phyloP scores from a whole-genome alignment of 2,888 invertebrate genomes.

The Merodon equestris region DNA sequence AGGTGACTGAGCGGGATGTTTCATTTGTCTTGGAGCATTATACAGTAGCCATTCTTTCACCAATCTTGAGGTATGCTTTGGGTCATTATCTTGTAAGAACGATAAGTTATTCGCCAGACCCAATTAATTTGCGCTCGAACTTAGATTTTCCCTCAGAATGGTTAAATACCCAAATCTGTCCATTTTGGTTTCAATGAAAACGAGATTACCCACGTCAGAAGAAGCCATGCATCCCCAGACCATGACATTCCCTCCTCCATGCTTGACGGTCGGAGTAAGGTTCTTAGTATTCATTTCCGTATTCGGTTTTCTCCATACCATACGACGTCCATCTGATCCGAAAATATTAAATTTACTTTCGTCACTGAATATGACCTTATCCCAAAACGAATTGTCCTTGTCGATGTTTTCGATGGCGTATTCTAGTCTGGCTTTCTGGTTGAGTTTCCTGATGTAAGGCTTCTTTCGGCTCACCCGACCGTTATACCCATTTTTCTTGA shows the following conservation, averaged over 20 bases:
- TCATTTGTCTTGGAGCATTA: neutral
- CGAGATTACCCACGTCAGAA: neutral
- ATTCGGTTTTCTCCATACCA: too few species aligned
- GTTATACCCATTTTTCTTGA: slow-evolving; percentile 17
- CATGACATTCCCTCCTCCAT: neutral
- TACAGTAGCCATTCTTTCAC: neutral
- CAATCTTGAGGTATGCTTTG: slow-evolving; percentile 1
- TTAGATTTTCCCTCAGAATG: neutral
- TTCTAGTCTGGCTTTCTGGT: slow-evolving; percentile 40
- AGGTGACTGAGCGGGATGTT: neutral
- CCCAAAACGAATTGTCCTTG: slow-evolving; percentile 69
- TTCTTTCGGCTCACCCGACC: too few species aligned
- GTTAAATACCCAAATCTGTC: neutral
- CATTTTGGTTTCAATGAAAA: neutral
- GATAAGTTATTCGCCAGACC: neutral
- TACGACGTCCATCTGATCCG: too few species aligned
- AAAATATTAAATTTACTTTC: too few species aligned
- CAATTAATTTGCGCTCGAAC: neutral
- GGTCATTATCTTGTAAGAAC: neutral
- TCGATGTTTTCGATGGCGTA: slow-evolving; percentile 57
- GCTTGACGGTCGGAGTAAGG: neutral
- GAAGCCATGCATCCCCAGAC: neutral
- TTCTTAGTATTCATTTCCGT: neutral
- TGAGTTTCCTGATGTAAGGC: slow-evolving; percentile 51
- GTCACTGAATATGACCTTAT: slow-evolving; percentile 70